These are phyloP conservation scores for Antechinus flavipes DNA, from an alignment of 2,113 vertebrate genomes.

Conservation along the genomic window DNA sequence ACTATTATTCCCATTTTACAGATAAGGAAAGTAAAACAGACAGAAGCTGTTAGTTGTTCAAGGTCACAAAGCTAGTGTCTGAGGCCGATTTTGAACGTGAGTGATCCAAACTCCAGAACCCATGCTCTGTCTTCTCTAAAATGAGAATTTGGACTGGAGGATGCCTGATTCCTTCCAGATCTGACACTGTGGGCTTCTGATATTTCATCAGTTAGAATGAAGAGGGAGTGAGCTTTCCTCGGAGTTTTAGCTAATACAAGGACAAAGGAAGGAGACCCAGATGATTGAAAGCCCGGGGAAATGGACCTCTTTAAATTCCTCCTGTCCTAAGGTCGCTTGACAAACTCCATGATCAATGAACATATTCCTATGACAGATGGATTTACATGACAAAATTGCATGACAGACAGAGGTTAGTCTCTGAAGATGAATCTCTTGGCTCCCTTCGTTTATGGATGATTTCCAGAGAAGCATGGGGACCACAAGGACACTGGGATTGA, in stretches of 20 bases:
- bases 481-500: not conserved
- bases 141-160: not conserved
- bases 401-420: slow-evolving; percentile 1
- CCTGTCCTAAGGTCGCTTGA: not conserved
- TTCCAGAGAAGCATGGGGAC: not conserved
- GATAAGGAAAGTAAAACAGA: not conserved
- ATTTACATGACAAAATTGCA: not conserved
- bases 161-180: not conserved
- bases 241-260: not conserved
- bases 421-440: slow-evolving; percentile 5
- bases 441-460: not conserved
- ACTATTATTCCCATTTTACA: not conserved
- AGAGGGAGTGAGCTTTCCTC: not conserved
- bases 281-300: not conserved
- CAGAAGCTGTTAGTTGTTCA: not conserved
- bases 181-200: not conserved
- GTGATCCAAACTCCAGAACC: not conserved
- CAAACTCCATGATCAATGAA: not conserved
- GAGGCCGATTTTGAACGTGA: not conserved
- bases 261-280: not conserved
- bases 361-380: not conserved
- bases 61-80: not conserved
- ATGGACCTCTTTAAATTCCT: not conserved
- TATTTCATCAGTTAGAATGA: not conserved
- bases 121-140: not conserved